These are phyloP conservation scores for Rissa tridactyla DNA, from an alignment of 2,113 vertebrate genomes.

Conservation along the genomic window DNA sequence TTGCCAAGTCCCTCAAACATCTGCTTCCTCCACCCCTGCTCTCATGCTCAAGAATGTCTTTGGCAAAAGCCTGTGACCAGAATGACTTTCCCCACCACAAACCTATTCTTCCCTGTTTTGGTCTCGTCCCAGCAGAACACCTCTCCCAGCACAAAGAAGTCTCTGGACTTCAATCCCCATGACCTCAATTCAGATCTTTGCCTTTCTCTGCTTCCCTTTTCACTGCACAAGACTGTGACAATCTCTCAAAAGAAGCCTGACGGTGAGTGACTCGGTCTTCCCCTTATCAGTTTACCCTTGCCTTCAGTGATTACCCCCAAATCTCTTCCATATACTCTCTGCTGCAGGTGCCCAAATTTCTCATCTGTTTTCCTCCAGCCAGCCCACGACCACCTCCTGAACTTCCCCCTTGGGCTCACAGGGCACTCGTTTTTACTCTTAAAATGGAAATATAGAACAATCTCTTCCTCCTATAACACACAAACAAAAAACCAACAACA, in stretches of 20 bases:
- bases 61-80: neutral
- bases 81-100: neutral
- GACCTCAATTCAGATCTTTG: neutral
- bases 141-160: neutral
- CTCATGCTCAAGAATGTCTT: constrained; percentile 9
- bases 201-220: neutral
- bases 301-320: neutral
- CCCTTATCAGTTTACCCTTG: neutral
- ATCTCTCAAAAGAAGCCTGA: neutral
- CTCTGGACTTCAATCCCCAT: neutral
- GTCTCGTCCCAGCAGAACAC: neutral
- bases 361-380: neutral
- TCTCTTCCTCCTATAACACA: neutral
- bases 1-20: constrained; percentile 51
- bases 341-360: neutral
- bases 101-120: neutral
- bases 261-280: neutral
- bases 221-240: neutral
- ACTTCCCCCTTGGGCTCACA: neutral
- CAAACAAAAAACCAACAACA: neutral
- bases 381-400: neutral
- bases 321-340: neutral
- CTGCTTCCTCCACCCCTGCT: constrained; percentile 16
- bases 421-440: neutral
- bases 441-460: neutral